phyloP scores from a whole-genome alignment of 2,888 invertebrate genomes.

The Ophioninae sp. region DNA sequence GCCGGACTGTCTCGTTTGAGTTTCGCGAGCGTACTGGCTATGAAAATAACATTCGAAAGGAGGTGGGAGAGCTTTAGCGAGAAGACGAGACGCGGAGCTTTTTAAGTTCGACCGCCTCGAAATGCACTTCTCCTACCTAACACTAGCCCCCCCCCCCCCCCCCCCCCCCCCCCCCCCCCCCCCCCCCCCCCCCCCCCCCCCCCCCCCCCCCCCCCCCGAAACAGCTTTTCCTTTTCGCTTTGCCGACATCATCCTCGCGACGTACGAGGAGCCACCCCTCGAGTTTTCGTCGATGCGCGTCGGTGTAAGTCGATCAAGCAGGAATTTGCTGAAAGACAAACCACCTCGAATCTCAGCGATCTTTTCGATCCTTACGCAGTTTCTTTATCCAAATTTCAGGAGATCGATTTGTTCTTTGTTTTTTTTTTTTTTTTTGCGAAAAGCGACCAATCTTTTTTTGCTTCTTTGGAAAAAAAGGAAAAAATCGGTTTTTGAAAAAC shows the following conservation, averaged over 20 bases:
- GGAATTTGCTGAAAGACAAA: not conserved
- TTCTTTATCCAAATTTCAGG: not conserved
- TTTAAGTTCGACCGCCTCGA: constrained; percentile 36
- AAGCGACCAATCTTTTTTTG: too few relatives aligned
- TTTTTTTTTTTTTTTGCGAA: too few relatives aligned
- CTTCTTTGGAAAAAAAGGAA: too few relatives aligned
- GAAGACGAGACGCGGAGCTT: constrained; percentile 39
- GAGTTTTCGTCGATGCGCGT: not conserved
- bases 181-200: not conserved
- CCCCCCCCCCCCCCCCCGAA: not conserved
- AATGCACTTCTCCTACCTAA: constrained; percentile 1
- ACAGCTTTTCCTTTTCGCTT: not conserved
- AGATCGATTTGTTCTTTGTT: too few relatives aligned
- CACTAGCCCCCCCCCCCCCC: constrained; percentile 3
- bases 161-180: not conserved
- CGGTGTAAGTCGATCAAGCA: not conserved
- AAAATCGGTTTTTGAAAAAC: too few relatives aligned
- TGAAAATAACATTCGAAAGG: constrained; percentile 43
- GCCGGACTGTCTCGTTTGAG: constrained; percentile 38
- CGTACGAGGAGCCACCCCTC: not conserved
- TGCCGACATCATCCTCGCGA: not conserved
- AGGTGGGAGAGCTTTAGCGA: constrained; percentile 38
- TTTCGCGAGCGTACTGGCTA: constrained; percentile 57
- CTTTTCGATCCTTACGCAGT: not conserved
- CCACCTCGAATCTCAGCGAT: not conserved